Conservation (phyloP, 2,888 invertebrate genomes). For the Toxonevra muliebris region DNA sequence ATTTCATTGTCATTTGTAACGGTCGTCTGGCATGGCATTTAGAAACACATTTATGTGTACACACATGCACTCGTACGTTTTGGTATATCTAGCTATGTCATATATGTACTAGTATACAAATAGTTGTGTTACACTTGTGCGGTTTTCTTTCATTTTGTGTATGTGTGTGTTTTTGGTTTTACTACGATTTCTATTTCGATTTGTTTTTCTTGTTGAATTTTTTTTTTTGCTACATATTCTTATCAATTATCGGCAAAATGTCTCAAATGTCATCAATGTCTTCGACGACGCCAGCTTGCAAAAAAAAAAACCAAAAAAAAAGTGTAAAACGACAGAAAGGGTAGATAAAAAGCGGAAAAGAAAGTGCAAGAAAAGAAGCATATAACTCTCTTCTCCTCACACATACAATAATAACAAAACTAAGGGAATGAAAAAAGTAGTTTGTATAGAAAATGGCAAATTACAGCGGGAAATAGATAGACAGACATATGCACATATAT, state of each 20-base stretch:
- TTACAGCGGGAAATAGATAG: no score
- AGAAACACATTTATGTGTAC: slow-evolving; percentile 8
- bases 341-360: no score
- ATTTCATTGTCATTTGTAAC: slow-evolving; percentile 5
- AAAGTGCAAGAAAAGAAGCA: no score
- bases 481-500: neutral
- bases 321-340: no score
- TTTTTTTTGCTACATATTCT: slow-evolving; percentile 26
- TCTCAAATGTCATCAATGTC: slow-evolving; percentile 31
- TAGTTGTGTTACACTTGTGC: slow-evolving; percentile 28
- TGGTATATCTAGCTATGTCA: neutral
- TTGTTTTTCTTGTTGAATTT: slow-evolving; percentile 9
- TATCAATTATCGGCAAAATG: slow-evolving; percentile 39
- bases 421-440: no score
- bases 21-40: neutral
- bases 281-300: no score
- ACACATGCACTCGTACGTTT: slow-evolving; percentile 11
- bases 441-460: no score
- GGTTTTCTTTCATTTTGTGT: slow-evolving; percentile 29
- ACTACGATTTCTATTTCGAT: neutral
- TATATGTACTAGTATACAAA: slow-evolving; percentile 11
- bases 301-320: no score
- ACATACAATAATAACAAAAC: no score
- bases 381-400: no score
- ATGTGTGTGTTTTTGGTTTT: slow-evolving; percentile 2